Evolutionary conservation across 2,797 vertebrate species (phyloP).

Genomic region (Perodicticus potto): DNA sequence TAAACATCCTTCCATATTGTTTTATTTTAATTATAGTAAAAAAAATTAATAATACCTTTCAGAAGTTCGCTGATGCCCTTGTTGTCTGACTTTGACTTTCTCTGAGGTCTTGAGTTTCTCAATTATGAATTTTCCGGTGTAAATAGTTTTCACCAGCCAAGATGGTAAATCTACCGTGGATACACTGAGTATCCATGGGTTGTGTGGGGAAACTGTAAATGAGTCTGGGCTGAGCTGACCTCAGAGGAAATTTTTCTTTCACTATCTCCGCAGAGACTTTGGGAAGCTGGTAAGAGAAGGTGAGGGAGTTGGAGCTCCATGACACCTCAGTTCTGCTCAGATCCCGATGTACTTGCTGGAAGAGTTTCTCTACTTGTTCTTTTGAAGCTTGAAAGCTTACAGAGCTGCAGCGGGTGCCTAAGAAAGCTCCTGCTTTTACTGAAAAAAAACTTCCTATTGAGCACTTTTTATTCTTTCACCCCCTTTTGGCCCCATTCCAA

Average conservation of each 20-base stretch:
- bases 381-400: not conserved
- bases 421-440: not conserved
- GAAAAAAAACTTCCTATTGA: not conserved
- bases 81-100: not conserved
- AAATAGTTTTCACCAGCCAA: not conserved
- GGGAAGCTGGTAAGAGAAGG: no score
- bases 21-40: slow-evolving; percentile 8
- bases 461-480: not conserved
- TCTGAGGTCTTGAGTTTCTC: not conserved
- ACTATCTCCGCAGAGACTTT: not conserved
- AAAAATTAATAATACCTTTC: not conserved
- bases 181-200: not conserved
- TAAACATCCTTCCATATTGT: not conserved
- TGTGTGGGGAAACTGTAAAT: not conserved
- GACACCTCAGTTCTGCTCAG: not conserved
- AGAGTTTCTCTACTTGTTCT: not conserved
- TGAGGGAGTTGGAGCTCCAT: not conserved
- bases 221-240: not conserved
- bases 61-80: not conserved
- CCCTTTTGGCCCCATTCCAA: not conserved
- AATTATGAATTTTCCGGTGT: not conserved
- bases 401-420: not conserved
- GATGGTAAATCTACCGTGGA: not conserved
- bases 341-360: not conserved
- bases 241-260: not conserved